Base-by-base conservation (phyloP, 1,140 invertebrate genomes). In the Lerema accius region DNA sequence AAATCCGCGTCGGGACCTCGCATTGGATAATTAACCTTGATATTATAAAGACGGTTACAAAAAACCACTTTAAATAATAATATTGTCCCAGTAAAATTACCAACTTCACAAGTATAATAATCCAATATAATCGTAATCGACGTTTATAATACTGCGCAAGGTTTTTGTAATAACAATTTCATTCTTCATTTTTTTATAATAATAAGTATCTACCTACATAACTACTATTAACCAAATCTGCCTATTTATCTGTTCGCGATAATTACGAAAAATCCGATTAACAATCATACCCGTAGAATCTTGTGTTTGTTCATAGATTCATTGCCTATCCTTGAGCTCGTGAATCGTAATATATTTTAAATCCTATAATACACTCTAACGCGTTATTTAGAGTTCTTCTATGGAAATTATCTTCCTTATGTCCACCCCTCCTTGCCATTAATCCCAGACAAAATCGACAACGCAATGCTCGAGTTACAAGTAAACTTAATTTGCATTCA, bases 51-150 rank as follows among this genome's bases (percentile, higher is more conserved):
- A 13, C 32, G n/a, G 28, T 19, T 15, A 48, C 32, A 35, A 37
- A 59, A 46, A 59, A 46, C 35, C 49, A 59, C 16, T 59, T 59
- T n/a, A n/a, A n/a, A n/a, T n/a, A n/a, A n/a, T n/a, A n/a, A 59
- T 46, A 11, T 35, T 46, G 15, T 37, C 40, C 40, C 23, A 10
- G 40, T 43, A 43, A 56, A 43, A 55, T 43, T 55, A 16, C 51
- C 4, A 26, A 55, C 9, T 19, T 14, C 13, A 28, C 17, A 26
- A n/a, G n/a, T 46, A 7, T n/a, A 17, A 7, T 4, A 23, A 23
- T 5, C 19, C 9, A 32, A 9, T 32, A 7, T 32, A 32, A 4
- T 32, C 17, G 46, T 7, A 49, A 49, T 49, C 23, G 26, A 49
- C 3, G 28, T 32, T 32, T 7, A 1, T 4, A 32, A 23, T 23